Evolutionary conservation across 2,888 invertebrate species (phyloP).

Genomic region (Pardosa pseudoannulata): DNA sequence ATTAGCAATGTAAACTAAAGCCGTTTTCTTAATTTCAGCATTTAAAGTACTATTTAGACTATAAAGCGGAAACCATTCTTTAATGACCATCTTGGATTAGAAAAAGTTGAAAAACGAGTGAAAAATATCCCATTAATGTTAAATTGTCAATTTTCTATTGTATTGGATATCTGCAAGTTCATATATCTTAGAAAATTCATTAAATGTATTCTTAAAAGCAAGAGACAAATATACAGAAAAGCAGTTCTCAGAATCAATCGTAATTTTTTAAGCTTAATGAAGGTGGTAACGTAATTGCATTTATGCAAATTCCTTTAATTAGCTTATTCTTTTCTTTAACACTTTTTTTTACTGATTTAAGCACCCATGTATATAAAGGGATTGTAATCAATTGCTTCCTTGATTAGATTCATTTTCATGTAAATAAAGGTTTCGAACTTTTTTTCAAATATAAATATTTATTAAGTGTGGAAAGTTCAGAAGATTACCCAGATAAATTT

Average conservation of each 20-base stretch:
- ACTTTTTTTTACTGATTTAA: not conserved
- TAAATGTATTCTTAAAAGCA: not conserved
- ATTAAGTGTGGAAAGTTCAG: not conserved
- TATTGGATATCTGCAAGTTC: not conserved
- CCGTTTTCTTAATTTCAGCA: no score
- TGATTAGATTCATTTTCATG: constrained; percentile 13
- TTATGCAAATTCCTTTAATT: constrained; percentile 14
- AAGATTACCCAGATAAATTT: not conserved
- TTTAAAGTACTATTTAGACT: no score
- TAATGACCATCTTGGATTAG: no score
- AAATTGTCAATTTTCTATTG: no score
- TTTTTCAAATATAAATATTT: not conserved
- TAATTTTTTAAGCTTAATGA: not conserved
- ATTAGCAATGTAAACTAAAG: no score
- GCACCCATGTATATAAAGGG: not conserved
- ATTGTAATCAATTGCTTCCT: not conserved
- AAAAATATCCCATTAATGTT: no score
- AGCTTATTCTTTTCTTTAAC: not conserved
- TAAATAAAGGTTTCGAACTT: not conserved
- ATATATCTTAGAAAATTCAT: not conserved
- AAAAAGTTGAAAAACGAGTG: no score
- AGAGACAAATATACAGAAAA: not conserved
- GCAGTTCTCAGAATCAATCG: not conserved
- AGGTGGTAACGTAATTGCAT: constrained; percentile 11
- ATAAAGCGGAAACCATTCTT: no score